Evolutionary conservation across 2,113 vertebrate species (phyloP).

Genomic region (Rhynchopsitta pachyrhyncha): DNA sequence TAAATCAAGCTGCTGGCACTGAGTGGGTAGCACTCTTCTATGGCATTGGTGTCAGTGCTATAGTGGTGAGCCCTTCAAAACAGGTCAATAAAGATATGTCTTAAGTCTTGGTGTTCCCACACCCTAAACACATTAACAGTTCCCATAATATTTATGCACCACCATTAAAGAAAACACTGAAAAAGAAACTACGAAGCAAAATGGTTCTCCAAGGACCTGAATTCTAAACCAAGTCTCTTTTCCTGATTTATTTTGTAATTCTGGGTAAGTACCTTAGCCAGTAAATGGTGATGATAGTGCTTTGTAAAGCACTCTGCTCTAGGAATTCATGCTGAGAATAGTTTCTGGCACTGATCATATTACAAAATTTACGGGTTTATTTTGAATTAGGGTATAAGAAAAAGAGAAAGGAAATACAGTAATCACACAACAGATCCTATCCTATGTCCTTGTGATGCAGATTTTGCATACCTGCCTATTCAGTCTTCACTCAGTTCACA

Average conservation of each 20-base stretch:
- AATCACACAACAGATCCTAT: background rate
- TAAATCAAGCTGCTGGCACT: background rate
- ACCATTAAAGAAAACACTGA: slow-evolving; percentile 4
- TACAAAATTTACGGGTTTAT: background rate
- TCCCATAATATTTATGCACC: slow-evolving; percentile 1
- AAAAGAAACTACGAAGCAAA: background rate
- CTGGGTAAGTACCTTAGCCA: background rate
- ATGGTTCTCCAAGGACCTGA: background rate
- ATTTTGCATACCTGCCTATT: background rate
- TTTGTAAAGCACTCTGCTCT: background rate
- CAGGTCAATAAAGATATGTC: background rate
- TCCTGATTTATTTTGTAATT: slow-evolving; percentile 9
- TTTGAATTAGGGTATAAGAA: background rate
- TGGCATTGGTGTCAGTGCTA: background rate
- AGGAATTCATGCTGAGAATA: background rate
- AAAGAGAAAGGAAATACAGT: background rate
- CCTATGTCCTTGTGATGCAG: background rate
- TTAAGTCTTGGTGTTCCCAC: background rate
- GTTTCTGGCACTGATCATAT: background rate
- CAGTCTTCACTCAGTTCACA: background rate
- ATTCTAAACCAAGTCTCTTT: background rate
- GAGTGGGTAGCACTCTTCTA: background rate
- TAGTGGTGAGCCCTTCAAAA: background rate
- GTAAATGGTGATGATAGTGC: background rate
- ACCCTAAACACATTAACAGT: background rate